Base-by-base conservation (phyloP, 2,113 vertebrate species). In the Bubalus kerabau region DNA sequence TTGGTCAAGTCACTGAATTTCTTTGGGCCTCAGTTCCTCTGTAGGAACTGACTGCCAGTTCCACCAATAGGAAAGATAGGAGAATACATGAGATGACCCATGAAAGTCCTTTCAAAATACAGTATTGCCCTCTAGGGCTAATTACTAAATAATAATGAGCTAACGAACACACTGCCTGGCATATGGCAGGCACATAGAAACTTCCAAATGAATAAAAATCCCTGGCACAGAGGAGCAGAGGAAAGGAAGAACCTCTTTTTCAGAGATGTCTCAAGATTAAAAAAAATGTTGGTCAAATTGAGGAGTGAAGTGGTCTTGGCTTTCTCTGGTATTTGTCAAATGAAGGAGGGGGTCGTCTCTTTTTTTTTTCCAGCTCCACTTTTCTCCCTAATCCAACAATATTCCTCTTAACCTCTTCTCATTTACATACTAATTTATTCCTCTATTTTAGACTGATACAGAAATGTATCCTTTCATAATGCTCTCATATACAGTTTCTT, bases 401-500 rank as follows among this genome's bases (percentile, higher is more conserved):
- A 50, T 14, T 78, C 30, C 43, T 71, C 36, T 94, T 92, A 92
- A 54, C 48, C 12, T 85, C 62, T 46, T 94, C 90, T 87, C 94
- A 86, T 56, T 48, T 60, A 60, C 21, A 28, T 62, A 32, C 21
- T 71, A 87, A 92, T 91, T 64, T 71, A 86, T 93, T 56, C 6
- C 54, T 91, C 14, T 91, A 21, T 89, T 89, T 89, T 56, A 67
- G 86, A 81, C 32, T 9, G 24, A 59, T 40, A 28, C 1, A 80
- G 28, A 92, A 60, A 67, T 92, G 54, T 36, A 76, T 82, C 91
- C 59, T 93, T 92, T 94, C 48, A 91, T 94, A 96, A 90, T 64
- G 71, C 3, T 93, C 71, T 89, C 50, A 36, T 40, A n/a, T n/a
- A 30, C 81, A 16, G 82, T 95, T 93, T 96, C 76, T 80, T 95